Evolutionary conservation across 2,797 vertebrate species (phyloP), one percentile per base, ranked within the genome.

Genomic region (Oryzias dopingdopingensis): DNA sequence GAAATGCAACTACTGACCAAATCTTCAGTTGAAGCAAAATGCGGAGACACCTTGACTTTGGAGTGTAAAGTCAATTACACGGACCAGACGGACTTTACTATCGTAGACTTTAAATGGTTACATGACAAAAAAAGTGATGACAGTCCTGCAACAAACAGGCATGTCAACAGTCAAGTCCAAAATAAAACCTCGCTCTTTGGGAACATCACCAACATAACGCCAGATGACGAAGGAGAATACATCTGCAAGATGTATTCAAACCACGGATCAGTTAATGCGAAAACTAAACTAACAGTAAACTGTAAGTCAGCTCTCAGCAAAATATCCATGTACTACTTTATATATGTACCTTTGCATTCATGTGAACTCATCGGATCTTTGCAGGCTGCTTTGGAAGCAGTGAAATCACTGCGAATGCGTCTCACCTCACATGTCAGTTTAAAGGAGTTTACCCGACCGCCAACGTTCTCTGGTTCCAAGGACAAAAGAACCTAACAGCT

Each of bases 261-360:
- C 0, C 0, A 0, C 0, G 82, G 60, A 20, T 0, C 0, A 0
- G 0, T 0, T 0, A 0, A 0, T 0, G 1, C 0, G 0, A 4
- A 0, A 0, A 68, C 68, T 10, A 0, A 0, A 0, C 20, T 90
- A 2, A 60, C 0, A 5, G 20, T 86, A 7, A 17, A 70, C 66
- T 68, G 88, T 89, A 45, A 80, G 85, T 18, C 1, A 1, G 8
- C 4, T 10, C 44, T 51, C 17, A 17, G n/a, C 14, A 2, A 14
- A 6, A 7, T 17, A 29, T 32, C 14, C 4, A 14, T 23, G 8
- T 2, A 5, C 4, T 40, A 2, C 1, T 3, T 4, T 22, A 2
- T 18, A 45, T 17, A 18, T 8, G 4, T 4, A 4, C 49, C 55
- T 6, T 49, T 3, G 23, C 2, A 8, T 51, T 1, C 46, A 20